A percentile compares a stretch with the other conserved stretches of the same genome.
Evolutionary conservation across 2,888 invertebrate genomes (phyloP).

Genomic region (Stenotaenia linearis): DNA sequence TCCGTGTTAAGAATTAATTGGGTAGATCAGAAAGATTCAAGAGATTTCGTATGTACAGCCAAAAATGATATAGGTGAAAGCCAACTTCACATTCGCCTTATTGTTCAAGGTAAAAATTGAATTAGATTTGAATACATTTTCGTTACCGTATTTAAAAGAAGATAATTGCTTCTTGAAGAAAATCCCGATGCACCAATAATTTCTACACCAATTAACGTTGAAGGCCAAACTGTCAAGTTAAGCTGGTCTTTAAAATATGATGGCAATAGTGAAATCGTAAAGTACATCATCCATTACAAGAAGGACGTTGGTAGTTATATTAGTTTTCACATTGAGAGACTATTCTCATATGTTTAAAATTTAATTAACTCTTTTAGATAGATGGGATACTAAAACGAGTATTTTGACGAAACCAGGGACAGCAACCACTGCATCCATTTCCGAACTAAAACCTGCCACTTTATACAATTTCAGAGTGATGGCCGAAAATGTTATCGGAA

Average conservation of each 20-base stretch:
- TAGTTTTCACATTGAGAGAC: neutral
- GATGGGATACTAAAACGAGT: neutral
- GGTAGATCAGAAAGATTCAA: neutral
- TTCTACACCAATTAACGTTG: neutral
- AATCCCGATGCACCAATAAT: neutral
- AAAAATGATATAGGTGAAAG: neutral
- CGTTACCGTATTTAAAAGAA: neutral
- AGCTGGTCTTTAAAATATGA: neutral
- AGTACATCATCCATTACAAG: neutral
- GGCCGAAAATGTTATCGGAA: neutral
- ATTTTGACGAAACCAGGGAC: neutral
- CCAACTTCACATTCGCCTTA: neutral
- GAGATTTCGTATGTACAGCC: neutral
- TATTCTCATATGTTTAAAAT: neutral
- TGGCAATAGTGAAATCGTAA: neutral
- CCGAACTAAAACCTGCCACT: neutral
- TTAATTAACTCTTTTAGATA: neutral
- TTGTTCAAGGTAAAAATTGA: conserved; percentile 14
- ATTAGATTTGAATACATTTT: neutral
- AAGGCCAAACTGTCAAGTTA: neutral
- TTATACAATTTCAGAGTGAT: neutral
- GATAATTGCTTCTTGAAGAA: neutral
- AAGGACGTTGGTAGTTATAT: neutral
- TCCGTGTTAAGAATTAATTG: neutral
- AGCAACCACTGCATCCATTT: neutral